Evolutionary conservation across 2,888 invertebrate species (phyloP).

Genomic region (Andrena trimmerana): DNA sequence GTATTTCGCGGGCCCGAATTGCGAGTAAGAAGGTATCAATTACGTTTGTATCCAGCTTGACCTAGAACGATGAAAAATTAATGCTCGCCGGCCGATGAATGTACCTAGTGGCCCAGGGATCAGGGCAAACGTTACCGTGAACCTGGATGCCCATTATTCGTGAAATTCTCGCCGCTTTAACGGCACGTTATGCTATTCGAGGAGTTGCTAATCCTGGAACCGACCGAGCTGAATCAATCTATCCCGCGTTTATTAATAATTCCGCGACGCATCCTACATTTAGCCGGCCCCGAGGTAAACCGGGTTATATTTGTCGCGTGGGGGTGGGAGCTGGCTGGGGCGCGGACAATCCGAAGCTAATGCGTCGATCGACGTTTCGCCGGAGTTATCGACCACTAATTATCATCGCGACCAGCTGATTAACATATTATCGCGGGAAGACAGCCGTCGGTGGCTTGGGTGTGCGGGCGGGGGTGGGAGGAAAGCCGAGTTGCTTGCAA

Average conservation of each 20-base stretch:
- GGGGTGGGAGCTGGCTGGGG: neutral
- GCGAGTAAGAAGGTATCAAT: conserved; percentile 2
- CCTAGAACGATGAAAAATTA: neutral
- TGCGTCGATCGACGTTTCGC: conserved; percentile 70
- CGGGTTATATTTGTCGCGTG: conserved; percentile 6
- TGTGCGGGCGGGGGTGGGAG: neutral
- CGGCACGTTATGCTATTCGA: neutral
- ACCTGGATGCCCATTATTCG: neutral
- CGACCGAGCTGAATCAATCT: conserved; percentile 34
- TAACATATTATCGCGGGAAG: conserved; percentile 81
- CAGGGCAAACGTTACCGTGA: neutral
- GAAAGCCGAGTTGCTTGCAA: conserved; percentile 49
- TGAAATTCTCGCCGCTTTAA: conserved; percentile 7
- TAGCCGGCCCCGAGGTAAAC: conserved; percentile 16
- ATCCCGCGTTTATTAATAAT: conserved; percentile 45
- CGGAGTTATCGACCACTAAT: conserved; percentile 74
- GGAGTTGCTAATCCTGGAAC: conserved; percentile 20
- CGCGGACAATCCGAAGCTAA: conserved; percentile 59
- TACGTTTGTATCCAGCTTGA: neutral
- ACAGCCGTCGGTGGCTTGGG: conserved; percentile 62
- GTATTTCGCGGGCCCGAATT: neutral
- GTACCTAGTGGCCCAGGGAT: neutral
- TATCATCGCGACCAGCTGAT: conserved; percentile 78
- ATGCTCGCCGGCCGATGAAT: neutral
- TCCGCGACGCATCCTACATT: neutral